Conservation (phyloP, 2,797 vertebrate genomes). For the Hephaestus fuliginosus region DNA sequence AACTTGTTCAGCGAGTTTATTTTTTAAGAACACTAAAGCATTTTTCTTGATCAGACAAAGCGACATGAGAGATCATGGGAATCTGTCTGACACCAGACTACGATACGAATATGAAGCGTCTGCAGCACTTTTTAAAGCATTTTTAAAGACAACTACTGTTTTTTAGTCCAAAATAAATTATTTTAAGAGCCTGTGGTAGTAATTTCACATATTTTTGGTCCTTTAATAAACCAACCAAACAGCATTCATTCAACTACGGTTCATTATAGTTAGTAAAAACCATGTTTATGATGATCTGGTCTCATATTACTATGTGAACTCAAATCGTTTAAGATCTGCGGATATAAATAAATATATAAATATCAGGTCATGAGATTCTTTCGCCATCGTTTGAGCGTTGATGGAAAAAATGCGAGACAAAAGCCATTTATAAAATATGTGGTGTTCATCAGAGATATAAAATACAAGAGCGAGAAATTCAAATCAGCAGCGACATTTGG, state of each 20-base stretch:
- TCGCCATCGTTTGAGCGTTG: not conserved
- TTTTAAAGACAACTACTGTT: no score
- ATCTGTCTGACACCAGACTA: not conserved
- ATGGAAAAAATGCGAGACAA: no score
- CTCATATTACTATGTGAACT: not conserved
- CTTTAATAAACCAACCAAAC: no score
- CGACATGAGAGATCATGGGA: no score
- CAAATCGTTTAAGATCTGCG: not conserved
- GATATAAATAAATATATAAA: not conserved
- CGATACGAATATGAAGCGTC: no score
- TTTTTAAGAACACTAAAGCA: not conserved
- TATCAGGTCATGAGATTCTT: not conserved
- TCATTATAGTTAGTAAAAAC: no score
- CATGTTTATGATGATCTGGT: no score
- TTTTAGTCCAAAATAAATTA: no score
- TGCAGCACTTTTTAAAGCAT: no score
- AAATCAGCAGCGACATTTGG: not conserved
- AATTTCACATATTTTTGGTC: no score
- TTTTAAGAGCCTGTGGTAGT: no score
- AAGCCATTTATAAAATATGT: not conserved
- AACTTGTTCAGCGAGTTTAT: not conserved
- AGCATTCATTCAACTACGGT: no score
- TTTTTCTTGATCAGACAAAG: not conserved
- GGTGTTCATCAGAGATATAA: fast-evolving
- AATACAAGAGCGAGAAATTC: not conserved